Conservation (phyloP, 1,140 invertebrate species). For the Tetramorium alpestre region DNA sequence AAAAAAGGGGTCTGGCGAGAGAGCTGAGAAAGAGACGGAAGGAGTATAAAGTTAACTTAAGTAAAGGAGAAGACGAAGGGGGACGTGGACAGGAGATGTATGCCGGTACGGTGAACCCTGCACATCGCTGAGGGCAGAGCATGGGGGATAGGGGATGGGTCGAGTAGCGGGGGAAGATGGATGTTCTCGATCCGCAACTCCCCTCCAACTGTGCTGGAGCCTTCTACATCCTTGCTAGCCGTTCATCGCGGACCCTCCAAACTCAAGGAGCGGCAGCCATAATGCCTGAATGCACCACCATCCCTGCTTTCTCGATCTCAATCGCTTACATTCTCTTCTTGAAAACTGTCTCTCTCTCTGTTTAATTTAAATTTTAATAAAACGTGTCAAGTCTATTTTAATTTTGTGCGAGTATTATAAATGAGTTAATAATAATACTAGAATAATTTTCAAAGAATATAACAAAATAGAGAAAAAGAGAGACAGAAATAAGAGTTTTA, state of each 20-base stretch:
- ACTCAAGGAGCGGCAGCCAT: slow-evolving; percentile 84
- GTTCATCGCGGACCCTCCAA: slow-evolving; percentile 81
- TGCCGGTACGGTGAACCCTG: slow-evolving; percentile 77
- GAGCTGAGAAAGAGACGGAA: slow-evolving; percentile 55
- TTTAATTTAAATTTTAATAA: slow-evolving; percentile 85
- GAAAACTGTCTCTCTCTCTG: slow-evolving; percentile 10
- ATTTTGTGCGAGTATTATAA: slow-evolving; percentile 73
- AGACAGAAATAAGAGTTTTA: background rate
- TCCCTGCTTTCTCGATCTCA: slow-evolving; percentile 71
- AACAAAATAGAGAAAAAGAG: no score
- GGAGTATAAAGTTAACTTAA: slow-evolving; percentile 79
- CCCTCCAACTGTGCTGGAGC: slow-evolving; percentile 56
- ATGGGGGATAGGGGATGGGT: slow-evolving; percentile 75
- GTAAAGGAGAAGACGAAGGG: slow-evolving; percentile 78
- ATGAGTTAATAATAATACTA: slow-evolving; percentile 31
- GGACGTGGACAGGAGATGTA: slow-evolving; percentile 77
- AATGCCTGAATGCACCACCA: slow-evolving; percentile 83
- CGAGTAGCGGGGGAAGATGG: slow-evolving; percentile 81
- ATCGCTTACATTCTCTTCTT: slow-evolving; percentile 51
- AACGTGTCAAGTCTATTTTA: slow-evolving; percentile 79
- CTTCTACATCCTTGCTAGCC: slow-evolving; percentile 73
- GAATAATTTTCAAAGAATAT: slow-evolving; percentile 1
- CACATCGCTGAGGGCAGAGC: slow-evolving; percentile 75
- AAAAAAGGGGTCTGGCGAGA: slow-evolving; percentile 39
- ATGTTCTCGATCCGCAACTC: slow-evolving; percentile 83